These are phyloP conservation scores for Neoascia interrupta DNA, from an alignment of 2,888 invertebrate genomes.

Conservation along the genomic window DNA sequence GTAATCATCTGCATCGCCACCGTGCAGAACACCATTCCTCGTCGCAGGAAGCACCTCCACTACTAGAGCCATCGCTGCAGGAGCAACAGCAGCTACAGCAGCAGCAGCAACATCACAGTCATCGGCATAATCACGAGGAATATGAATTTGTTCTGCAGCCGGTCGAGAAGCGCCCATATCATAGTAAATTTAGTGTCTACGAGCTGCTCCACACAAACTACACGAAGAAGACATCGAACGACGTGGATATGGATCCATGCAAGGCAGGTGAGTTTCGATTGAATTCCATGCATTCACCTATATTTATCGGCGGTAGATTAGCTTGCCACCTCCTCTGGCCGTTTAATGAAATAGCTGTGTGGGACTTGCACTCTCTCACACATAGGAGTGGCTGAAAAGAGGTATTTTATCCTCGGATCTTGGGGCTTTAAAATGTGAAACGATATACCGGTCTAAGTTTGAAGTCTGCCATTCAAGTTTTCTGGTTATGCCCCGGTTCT, in stretches of 20 bases:
- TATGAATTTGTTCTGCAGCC: slow-evolving; percentile 41
- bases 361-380: no score
- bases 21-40: slow-evolving; percentile 49
- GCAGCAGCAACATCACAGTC: slow-evolving; percentile 68
- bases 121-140: slow-evolving; percentile 55
- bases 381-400: no score
- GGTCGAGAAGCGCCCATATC: slow-evolving; percentile 73
- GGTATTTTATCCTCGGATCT: no score
- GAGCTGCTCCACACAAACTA: slow-evolving; percentile 85
- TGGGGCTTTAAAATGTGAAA: no score
- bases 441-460: no score
- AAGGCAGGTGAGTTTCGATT: slow-evolving; percentile 87
- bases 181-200: slow-evolving; percentile 83
- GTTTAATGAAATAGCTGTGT: slow-evolving; percentile 28
- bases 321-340: slow-evolving; percentile 22
- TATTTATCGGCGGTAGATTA: slow-evolving; percentile 15
- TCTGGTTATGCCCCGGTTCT: no score
- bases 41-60: slow-evolving; percentile 9
- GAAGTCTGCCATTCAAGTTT: no score
- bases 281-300: slow-evolving; percentile 39
- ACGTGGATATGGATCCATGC: slow-evolving; percentile 91
- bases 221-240: slow-evolving; percentile 85
- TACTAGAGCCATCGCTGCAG: slow-evolving; percentile 19
- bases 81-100: slow-evolving; percentile 57
- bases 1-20: slow-evolving; percentile 54